Evolutionary conservation across 2,113 vertebrate species (phyloP), one percentile per base, ranked within the genome.

Genomic region (Mesembrinibis cayennensis): DNA sequence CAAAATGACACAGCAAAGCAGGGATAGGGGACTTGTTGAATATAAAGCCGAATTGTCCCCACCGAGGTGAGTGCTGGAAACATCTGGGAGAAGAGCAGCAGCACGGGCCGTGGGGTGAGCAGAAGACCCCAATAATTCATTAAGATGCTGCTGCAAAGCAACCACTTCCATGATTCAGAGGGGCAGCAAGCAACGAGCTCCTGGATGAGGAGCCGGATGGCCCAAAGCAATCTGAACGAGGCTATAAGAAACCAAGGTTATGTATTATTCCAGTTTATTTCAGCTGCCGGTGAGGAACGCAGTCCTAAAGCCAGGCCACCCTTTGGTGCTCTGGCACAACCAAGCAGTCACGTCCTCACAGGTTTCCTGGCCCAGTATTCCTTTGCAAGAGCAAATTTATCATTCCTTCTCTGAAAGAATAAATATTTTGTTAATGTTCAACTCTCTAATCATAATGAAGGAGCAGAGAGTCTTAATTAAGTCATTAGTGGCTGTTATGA

Each of bases 391-490:
- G 44, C 53, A 44, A 71, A 90, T 67, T 21, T 44, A 90, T 49
- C 22, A 50, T 56, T 78, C 38, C 5, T 86, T 69, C 71, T 77
- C 56, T 0, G 3, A 86, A 63, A 88, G 85, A 93, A 70, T 26
- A 36, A 38, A 90, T 80, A 27, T 55, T 91, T 90, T 86, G 83
- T 83, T 94, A 27, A 80, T 77, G 38, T 70, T 80, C 45, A 65
- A 42, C 42, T 85, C 83, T 59, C 47, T 93, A 90, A 80, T 89
- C 16, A 47, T 38, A 92, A 91, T 22, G 62, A 85, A 85, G 66
- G 78, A 92, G 58, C 15, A 61, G 19, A 78, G 44, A 87, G 70
- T 38, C 61, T 78, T 89, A 92, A 94, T 93, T 89, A 92, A 93
- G 70, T 66, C 61, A 93, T 85, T 91, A 91, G 67, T 1, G 0